These are phyloP conservation scores for Campoletis raptor DNA, from an alignment of 2,888 invertebrate genomes.

Conservation along the genomic window DNA sequence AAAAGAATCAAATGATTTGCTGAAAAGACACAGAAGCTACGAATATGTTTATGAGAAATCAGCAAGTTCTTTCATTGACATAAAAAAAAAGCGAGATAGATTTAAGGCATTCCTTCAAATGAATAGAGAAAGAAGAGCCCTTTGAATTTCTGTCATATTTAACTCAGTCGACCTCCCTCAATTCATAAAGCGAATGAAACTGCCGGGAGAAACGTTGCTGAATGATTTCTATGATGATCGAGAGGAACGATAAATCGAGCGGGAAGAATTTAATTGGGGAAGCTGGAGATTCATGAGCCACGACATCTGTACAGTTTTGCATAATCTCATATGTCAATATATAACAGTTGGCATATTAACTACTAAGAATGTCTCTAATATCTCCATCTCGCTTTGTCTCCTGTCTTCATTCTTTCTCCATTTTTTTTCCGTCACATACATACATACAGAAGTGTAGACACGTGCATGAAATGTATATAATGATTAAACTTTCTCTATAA, in stretches of 20 bases:
- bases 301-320: constrained; percentile 56
- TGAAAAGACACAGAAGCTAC: not conserved
- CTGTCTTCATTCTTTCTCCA: constrained; percentile 16
- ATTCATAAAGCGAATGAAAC: constrained; percentile 2
- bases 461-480: constrained; percentile 26
- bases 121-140: constrained; percentile 7
- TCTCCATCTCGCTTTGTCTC: constrained; percentile 27
- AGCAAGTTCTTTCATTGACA: not conserved
- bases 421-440: constrained; percentile 5
- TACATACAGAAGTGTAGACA: not conserved
- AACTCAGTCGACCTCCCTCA: constrained; percentile 17
- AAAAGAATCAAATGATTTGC: not conserved
- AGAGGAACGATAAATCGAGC: constrained; percentile 57
- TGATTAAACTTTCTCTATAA: constrained; percentile 61
- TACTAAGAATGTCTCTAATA: constrained; percentile 35
- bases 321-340: constrained; percentile 50
- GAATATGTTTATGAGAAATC: not conserved
- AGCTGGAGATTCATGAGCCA: constrained; percentile 48
- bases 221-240: constrained; percentile 56
- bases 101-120: not conserved
- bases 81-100: not conserved
- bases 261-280: constrained; percentile 50
- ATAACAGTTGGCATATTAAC: constrained; percentile 44
- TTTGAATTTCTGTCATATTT: constrained; percentile 16
- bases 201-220: constrained; percentile 11